These are phyloP conservation scores for Chelonus formosanus DNA, from an alignment of 2,888 invertebrate species.

Conservation along the genomic window DNA sequence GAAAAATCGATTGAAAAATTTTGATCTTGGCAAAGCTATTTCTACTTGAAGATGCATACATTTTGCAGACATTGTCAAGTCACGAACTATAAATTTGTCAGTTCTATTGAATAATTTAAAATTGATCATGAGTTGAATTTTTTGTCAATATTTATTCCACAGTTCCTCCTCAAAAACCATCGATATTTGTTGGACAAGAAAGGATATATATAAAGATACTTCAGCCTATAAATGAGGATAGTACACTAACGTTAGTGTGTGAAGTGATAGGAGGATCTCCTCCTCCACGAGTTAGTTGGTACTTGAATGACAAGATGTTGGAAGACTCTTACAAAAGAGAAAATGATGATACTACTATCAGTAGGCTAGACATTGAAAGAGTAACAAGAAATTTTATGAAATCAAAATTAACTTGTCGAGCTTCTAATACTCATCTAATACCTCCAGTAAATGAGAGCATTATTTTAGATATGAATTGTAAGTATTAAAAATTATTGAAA, in stretches of 20 bases:
- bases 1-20: too few species aligned
- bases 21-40: too few species aligned
- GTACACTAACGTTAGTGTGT: constrained; percentile 52
- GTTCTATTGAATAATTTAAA: too few species aligned
- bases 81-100: too few species aligned
- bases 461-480: constrained; percentile 55
- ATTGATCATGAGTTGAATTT: too few species aligned
- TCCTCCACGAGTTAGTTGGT: constrained; percentile 82
- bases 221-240: constrained; percentile 55
- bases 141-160: constrained; percentile 1
- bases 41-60: too few species aligned
- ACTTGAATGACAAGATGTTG: constrained; percentile 75
- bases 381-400: constrained; percentile 79
- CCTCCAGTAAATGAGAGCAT: constrained; percentile 67
- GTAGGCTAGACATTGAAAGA: constrained; percentile 76
- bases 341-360: constrained; percentile 79
- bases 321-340: constrained; percentile 77
- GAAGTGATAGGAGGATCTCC: constrained; percentile 68
- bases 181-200: constrained; percentile 50
- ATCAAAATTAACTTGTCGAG: constrained; percentile 84
- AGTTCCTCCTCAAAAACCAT: constrained; percentile 56
- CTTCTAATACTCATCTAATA: constrained; percentile 85
- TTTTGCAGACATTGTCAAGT: too few species aligned
- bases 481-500: constrained; percentile 41
- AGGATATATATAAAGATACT: constrained; percentile 48